phyloP scores from a whole-genome alignment of 2,888 invertebrate species.

The Sarcophaga subvicina region DNA sequence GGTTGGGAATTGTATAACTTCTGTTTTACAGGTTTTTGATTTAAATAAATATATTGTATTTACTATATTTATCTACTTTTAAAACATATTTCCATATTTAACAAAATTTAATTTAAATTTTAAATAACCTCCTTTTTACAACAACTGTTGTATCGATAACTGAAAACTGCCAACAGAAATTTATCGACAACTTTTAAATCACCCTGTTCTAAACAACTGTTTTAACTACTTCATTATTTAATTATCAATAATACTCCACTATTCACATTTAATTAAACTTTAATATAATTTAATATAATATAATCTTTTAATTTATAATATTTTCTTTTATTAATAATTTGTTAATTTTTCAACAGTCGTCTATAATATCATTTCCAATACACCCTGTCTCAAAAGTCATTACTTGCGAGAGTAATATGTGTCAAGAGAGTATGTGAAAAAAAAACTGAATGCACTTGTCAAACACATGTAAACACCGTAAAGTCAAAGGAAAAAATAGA shows the following conservation, averaged over 20 bases:
- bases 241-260: neutral
- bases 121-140: too few relatives aligned
- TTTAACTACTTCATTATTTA: neutral
- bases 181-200: neutral
- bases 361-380: neutral
- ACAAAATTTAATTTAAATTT: too few relatives aligned
- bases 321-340: too few relatives aligned
- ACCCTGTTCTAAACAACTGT: constrained; percentile 1
- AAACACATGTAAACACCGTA: constrained; percentile 64
- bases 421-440: neutral
- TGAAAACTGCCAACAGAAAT: too few relatives aligned
- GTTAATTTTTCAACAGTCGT: too few relatives aligned
- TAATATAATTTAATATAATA: neutral
- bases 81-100: too few relatives aligned
- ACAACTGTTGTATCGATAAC: too few relatives aligned
- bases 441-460: constrained; percentile 45
- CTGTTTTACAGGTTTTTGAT: too few relatives aligned
- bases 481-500: constrained; percentile 53
- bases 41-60: too few relatives aligned
- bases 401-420: neutral
- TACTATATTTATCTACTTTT: too few relatives aligned
- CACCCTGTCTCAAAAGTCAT: constrained; percentile 43
- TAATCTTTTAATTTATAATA: too few relatives aligned
- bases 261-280: neutral
- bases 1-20: too few relatives aligned